A percentile compares a stretch with the other conserved stretches of the same genome.
These are phyloP conservation scores for Argyresthia goedartella DNA, from an alignment of 2,888 invertebrate species.

Conservation along the genomic window DNA sequence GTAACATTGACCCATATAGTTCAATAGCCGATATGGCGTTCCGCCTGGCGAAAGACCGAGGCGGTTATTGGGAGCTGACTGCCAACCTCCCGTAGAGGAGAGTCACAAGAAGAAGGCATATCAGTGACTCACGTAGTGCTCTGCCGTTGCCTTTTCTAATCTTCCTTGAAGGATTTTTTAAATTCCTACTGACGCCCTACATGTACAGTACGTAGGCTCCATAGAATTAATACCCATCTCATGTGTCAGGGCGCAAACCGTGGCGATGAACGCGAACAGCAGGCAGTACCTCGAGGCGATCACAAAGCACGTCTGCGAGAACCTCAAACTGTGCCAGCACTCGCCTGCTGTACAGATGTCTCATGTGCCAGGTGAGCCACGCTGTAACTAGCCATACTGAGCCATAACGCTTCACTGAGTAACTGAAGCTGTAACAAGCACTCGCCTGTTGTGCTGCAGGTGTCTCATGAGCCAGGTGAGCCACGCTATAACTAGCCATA, in stretches of 20 bases:
- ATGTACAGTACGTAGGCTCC: too few relatives aligned
- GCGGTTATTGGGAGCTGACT: too few relatives aligned
- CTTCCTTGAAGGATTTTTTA: too few relatives aligned
- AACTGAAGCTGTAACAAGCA: conserved; percentile 93
- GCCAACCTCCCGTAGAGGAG: too few relatives aligned
- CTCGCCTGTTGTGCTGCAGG: conserved; percentile 90
- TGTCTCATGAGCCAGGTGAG: conserved; percentile 56
- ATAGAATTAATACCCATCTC: background rate
- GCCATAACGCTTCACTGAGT: conserved; percentile 86
- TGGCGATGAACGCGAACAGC: conserved; percentile 85
- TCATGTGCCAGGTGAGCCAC: conserved; percentile 80
- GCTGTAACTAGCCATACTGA: background rate
- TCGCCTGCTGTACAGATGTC: conserved; percentile 99
- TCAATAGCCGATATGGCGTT: too few relatives aligned
- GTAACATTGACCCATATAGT: too few relatives aligned
- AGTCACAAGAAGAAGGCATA: too few relatives aligned
- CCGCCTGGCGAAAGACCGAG: too few relatives aligned
- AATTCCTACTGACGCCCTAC: too few relatives aligned
- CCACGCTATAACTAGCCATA: conserved; percentile 76
- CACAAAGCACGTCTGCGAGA: conserved; percentile 90
- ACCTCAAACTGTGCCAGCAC: conserved; percentile 92
- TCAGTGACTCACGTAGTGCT: too few relatives aligned
- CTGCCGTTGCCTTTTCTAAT: too few relatives aligned
- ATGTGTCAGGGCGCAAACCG: conserved; percentile 20
- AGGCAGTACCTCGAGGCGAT: conserved; percentile 96